Base-by-base conservation (phyloP, 1,140 invertebrate genomes). In the Musca domestica region DNA sequence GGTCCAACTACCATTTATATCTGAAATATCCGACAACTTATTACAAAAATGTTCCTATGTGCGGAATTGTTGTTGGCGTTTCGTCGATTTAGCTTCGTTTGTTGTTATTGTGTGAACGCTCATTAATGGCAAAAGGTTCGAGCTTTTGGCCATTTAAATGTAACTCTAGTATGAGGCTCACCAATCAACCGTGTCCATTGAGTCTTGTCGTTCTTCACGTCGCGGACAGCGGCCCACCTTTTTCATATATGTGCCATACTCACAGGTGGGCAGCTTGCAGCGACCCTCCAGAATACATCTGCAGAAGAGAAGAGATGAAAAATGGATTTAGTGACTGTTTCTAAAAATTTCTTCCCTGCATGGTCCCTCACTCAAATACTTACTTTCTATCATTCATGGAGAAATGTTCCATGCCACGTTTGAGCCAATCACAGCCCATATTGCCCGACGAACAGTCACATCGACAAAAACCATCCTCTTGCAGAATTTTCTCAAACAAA, bases 381-480 rank as follows among this genome's bases (percentile, higher is more conserved):
- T 78, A 92, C 90, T 87, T 79, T 83, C 89, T 84, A 78, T 91
- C 89, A 5, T 83, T 80, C 66, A 88, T 79, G 46, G 87, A 86
- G 71, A 91, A 87, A 74, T 87, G 87, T 70, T 88, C 88, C 74
- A 86, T 88, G 69, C 90, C 90, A 56, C 85, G 83, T 73, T 88
- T 90, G 20, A 87, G 83, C 70, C 84, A 84, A 48, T 88, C 82
- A 74, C 90, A 92, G 30, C 86, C 84, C 54, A 83, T 78, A 70
- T 90, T 86, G 27, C 84, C 84, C 68, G 90, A 87, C 61, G 85
- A 86, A 75, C 90, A 92, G 69, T 90, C 88, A 72, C 90, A 92
- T 15, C 84, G 81, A 75, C 90, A 91, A 17, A 84, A 80, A 23
- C 85, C 86, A 67, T 87, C 85, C 6, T 82, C 72, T 25, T 84